These are phyloP conservation scores for Lochmaea capreae DNA, from an alignment of 2,888 invertebrate species.

Conservation along the genomic window DNA sequence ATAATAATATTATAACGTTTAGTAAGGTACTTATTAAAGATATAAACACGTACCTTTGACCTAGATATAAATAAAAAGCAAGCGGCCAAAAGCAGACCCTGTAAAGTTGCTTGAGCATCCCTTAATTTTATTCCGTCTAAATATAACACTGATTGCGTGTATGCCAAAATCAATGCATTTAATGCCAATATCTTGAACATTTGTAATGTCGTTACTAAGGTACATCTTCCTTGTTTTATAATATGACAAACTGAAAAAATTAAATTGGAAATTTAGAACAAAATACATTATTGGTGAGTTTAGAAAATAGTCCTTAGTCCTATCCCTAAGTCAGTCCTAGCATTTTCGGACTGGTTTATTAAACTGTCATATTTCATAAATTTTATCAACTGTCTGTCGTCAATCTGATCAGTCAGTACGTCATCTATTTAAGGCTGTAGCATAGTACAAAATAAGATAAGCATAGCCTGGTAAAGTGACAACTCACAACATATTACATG, in stretches of 20 bases:
- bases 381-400: too few species aligned
- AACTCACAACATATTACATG: too few species aligned
- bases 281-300: background rate
- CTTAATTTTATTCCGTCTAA: constrained; percentile 98
- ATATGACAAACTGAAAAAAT: constrained; percentile 90
- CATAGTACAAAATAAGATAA: too few species aligned
- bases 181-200: constrained; percentile 99
- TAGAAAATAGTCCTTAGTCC: too few species aligned
- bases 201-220: constrained; percentile 97
- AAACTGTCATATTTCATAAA: too few species aligned
- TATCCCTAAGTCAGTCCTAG: too few species aligned
- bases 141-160: constrained; percentile 98
- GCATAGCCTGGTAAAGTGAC: too few species aligned
- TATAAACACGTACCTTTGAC: constrained; percentile 79
- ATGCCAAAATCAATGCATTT: constrained; percentile 97
- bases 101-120: constrained; percentile 97
- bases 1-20: too few species aligned
- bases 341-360: too few species aligned
- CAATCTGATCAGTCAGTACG: too few species aligned
- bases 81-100: constrained; percentile 93
- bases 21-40: too few species aligned
- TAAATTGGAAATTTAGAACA: constrained; percentile 27
- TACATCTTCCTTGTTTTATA: constrained; percentile 99
- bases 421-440: too few species aligned
- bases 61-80: constrained; percentile 98